Percentiles rank a stretch among this genome's conserved stretches.
These are phyloP conservation scores for Cheracebus regulus DNA, from an alignment of 2,797 vertebrate genomes.

Conservation along the genomic window DNA sequence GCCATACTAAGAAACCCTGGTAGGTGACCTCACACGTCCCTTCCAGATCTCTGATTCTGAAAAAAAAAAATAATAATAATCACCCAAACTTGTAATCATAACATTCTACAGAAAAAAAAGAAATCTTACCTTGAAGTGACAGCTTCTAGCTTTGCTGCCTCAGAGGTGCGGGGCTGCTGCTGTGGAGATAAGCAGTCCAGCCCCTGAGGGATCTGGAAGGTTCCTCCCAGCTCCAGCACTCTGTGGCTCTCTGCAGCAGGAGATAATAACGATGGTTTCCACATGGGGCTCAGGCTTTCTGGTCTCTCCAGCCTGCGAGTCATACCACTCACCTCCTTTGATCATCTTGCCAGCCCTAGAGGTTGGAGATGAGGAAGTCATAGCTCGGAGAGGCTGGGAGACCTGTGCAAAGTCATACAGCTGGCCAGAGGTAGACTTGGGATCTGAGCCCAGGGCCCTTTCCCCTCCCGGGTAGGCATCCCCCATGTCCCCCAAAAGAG, in stretches of 20 bases:
- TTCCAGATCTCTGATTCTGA: not conserved
- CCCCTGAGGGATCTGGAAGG: not conserved
- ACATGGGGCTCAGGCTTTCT: not conserved
- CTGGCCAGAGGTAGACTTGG: not conserved
- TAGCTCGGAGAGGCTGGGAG: not conserved
- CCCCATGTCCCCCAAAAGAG: not conserved
- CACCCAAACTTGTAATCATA: conserved; percentile 18
- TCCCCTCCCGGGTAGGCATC: not conserved
- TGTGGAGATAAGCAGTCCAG: conserved; percentile 56
- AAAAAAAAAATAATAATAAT: not conserved
- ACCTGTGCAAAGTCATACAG: not conserved
- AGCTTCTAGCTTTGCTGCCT: conserved; percentile 47
- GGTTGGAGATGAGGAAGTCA: not conserved
- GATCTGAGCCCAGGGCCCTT: not conserved
- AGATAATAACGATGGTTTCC: conserved; percentile 28
- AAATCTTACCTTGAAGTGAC: conserved; percentile 51
- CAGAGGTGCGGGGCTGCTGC: conserved; percentile 8
- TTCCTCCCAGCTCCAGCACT: not conserved
- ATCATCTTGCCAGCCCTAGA: not conserved
- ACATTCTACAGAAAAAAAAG: conserved; percentile 9
- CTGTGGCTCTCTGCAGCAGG: not conserved
- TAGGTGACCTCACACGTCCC: not conserved
- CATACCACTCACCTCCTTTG: not conserved
- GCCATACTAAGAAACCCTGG: not conserved
- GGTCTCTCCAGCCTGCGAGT: not conserved